Base-by-base conservation (phyloP, 2,113 vertebrate genomes). In the Phrynosoma blainvillii region DNA sequence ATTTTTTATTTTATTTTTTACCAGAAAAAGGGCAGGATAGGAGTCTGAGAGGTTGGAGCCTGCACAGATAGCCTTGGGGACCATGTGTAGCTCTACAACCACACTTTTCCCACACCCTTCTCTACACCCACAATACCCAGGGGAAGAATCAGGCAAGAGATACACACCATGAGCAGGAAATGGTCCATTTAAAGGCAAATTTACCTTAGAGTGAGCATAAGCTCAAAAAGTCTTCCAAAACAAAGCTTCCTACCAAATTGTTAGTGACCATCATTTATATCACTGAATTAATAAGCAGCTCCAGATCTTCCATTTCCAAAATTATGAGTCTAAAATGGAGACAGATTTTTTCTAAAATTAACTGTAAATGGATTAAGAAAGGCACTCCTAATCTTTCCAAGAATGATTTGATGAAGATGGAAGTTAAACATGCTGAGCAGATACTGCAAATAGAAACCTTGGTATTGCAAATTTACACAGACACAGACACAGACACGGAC, bases 351-450 rank as follows among this genome's bases (percentile, higher is more conserved):
- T 16, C 88, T 83, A 25, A n/a, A 89, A 56, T 74, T 80, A 87
- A 21, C 54, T 40, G 32, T 47, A 90, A 92, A 75, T 90, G 86
- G 84, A 87, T 85, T 83, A 88, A 84, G 70, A 70, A 36, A 91
- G 70, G 9, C 21, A 27, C 62, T 87, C 42, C 74, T 1, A 9
- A n/a, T 0, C 9, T 10, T 16, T 1, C 78, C 0, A 4, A 68
- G 0, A 0, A 0, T 3, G 71, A 52, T 89, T 86, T 93, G 82
- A 91, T 2, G 80, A 56, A 89, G 88, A 75, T 88, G 9, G 40
- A 65, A 90, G 87, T 6, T 1, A 77, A 68, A n/a, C 20, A 79
- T 71, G 30, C 77, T 52, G 4, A 86, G 79, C 5, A 23, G 30
- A 16, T 25, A 79, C 47, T 62, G 65, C 65, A 66, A 82, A 9